Base-by-base conservation (phyloP, 2,888 invertebrate species). In the Lydus trimaculatus region DNA sequence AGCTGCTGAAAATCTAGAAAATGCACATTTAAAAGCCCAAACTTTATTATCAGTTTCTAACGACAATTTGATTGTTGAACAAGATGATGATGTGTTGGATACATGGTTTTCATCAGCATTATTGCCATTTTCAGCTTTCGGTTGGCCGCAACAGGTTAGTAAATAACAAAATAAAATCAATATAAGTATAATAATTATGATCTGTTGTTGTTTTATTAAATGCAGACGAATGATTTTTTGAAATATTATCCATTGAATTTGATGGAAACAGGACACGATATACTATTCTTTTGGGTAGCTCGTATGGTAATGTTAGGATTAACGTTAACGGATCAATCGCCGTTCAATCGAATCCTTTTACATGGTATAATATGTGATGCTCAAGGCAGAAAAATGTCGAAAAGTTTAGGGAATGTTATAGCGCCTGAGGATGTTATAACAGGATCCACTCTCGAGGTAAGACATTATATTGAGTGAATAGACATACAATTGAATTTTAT, bases 251-350 rank as follows among this genome's bases (percentile, higher is more conserved):
- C 99, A 0, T 94, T 96, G 0, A 90, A 92, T 0, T 84, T 99
- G 58, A 87, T 99, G 76, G 99, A 99, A 87, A 99, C 98, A 0
- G 98, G 99, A 0, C 97, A 99, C 83, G 99, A 96, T 80, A 99
- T 99, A 80, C 85, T 99, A 60, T 99, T 99, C 89, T 99, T 99
- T 87, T 99, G 99, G 99, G 99, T 99, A 5, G 99, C 99, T 0
- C 89, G 98, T 71, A 99, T 99, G 99, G 99, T 99, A 0, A 99
- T 99, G 91, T 91, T 99, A 79, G 97, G 98, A 0, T 92, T 94
- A 76, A 91, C 95, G 76, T 87, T 99, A n/a, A 87, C 96, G 65
- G 78, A 78, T 58, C 90, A 94, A 84, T 86, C 99, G 60, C 99
- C 99, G 0, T 99, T 99, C 86, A 91, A 92, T 75, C 93, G 97